Evolutionary conservation across 2,113 vertebrate species (phyloP).

Genomic region (Chitala chitala): DNA sequence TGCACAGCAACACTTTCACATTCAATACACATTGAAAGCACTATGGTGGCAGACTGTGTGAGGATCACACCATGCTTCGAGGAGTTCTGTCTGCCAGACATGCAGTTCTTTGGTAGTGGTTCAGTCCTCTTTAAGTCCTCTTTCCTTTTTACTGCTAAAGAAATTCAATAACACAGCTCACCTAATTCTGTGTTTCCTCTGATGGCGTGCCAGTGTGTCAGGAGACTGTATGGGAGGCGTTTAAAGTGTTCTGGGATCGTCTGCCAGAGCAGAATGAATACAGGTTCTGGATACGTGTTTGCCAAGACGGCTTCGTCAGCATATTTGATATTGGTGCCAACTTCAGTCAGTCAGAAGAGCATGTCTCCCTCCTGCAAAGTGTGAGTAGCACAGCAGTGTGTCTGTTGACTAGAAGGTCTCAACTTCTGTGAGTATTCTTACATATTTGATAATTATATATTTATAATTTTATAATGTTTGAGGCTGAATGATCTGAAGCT

Average conservation of each 20-base stretch:
- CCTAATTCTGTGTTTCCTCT: background rate
- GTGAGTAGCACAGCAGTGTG: conserved; percentile 50
- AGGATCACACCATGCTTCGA: too few relatives aligned
- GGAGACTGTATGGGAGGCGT: conserved; percentile 94
- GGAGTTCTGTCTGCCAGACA: too few relatives aligned
- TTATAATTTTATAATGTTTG: too few relatives aligned
- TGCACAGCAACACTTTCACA: too few relatives aligned
- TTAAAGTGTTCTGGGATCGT: conserved; percentile 91
- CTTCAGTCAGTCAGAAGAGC: conserved; percentile 86
- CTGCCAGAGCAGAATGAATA: conserved; percentile 79
- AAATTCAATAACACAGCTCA: background rate
- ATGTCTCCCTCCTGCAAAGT: conserved; percentile 66
- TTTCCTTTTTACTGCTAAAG: too few relatives aligned
- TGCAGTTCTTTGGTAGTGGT: too few relatives aligned
- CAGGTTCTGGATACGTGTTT: conserved; percentile 72
- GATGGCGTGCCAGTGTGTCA: conserved; percentile 77
- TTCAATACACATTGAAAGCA: too few relatives aligned
- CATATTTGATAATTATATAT: too few relatives aligned
- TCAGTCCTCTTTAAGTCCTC: too few relatives aligned
- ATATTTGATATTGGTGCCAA: conserved; percentile 75
- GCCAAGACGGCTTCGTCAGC: conserved; percentile 66
- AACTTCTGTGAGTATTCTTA: too few relatives aligned
- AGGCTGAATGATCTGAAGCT: too few relatives aligned
- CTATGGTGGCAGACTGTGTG: too few relatives aligned
- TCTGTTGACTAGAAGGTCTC: background rate